Base-by-base conservation (phyloP, 2,797 vertebrate species). In the Lagodon rhomboides region DNA sequence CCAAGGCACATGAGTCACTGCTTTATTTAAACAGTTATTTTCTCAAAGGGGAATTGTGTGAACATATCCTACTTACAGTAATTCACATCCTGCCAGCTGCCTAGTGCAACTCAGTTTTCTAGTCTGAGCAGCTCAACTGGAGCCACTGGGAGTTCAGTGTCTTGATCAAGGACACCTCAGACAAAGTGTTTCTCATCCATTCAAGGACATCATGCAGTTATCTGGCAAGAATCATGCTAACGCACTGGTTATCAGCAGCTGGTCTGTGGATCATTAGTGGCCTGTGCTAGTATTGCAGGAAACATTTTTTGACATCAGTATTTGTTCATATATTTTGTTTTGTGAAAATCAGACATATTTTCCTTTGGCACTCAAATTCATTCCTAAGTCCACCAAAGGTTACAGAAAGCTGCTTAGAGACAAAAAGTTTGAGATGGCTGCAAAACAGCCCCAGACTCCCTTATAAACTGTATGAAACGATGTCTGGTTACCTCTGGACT, bases 21-120 rank as follows among this genome's bases (percentile, higher is more conserved):
- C 22, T 70, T 78, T 78, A 75, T 80, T 87, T 75, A 16, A 82
- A 75, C 62, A 20, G 20, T 82, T 81, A 49, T 49, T 68, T 72
- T 72, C 81, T 65, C 27, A 64, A 68, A 79, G 67, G 7, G 51
- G 3, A 71, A 75, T 66, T 68, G 66, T 84, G 65, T 58, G 61
- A 81, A 65, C 79, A 62, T 22, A 44, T 17, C 38, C 56, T 27
- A 3, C 66, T 79, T 50, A 18, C 12, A 38, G 58, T 66, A 23
- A 49, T 34, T 68, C 64, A 54, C 50, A 17, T 84, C 30, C 72
- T 85, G 84, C 68, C 75, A 12, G 73, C 74, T 23, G 62, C 64
- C 68, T 82, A 70, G 54, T 16, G 60, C 61, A 77, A 77, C 62
- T 66, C 44, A 56, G 2, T 17, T 18, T 58, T 70, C 64, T 75